Evolutionary conservation across 2,797 vertebrate species (phyloP).

Genomic region (Ceryle rudis): DNA sequence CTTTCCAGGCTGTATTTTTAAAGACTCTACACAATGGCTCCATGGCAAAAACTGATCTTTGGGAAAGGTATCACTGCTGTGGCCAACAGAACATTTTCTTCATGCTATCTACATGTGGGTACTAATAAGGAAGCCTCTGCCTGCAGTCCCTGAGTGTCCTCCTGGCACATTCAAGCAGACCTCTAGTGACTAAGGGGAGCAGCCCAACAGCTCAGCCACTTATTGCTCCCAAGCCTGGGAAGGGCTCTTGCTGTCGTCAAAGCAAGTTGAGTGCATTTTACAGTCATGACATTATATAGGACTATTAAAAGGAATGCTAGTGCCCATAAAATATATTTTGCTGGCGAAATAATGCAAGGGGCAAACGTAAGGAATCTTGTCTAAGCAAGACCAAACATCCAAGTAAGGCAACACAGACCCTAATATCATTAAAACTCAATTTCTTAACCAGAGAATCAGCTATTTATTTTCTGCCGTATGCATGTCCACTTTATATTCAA

Average conservation of each 20-base stretch:
- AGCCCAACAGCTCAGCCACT: neutral
- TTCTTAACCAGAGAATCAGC: conserved; percentile 42
- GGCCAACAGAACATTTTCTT: neutral
- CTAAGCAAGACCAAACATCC: neutral
- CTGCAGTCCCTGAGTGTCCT: neutral
- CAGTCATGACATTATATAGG: neutral
- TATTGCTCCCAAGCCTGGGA: neutral
- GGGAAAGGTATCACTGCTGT: neutral
- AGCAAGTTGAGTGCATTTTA: neutral
- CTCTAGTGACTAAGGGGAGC: neutral
- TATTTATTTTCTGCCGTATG: conserved; percentile 36
- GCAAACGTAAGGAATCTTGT: neutral
- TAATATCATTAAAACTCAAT: conserved; percentile 22
- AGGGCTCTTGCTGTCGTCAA: neutral
- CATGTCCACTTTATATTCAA: conserved; percentile 44
- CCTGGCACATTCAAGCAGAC: neutral
- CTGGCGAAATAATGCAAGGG: neutral
- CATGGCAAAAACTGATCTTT: neutral
- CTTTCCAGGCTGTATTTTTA: neutral
- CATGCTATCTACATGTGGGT: neutral
- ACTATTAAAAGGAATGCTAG: neutral
- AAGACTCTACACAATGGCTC: neutral
- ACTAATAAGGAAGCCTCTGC: neutral
- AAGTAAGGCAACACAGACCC: conserved; percentile 4
- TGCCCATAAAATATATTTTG: neutral